Percentiles rank a stretch among this genome's conserved stretches.
These are phyloP conservation scores for Dolomedes plantarius DNA, from an alignment of 2,888 invertebrate species.

Conservation along the genomic window DNA sequence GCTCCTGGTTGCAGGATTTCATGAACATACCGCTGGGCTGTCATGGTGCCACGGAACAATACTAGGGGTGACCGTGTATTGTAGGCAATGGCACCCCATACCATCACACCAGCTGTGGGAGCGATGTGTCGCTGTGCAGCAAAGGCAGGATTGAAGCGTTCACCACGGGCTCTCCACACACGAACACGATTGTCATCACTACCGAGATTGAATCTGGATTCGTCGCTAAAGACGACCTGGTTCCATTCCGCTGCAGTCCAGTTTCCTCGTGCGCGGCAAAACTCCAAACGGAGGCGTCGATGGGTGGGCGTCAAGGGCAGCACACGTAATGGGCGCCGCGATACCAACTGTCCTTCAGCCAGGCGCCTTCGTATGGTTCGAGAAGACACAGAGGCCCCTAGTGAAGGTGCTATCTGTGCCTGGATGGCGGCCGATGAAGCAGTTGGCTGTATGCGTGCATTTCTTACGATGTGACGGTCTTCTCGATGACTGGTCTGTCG, in stretches of 20 bases:
- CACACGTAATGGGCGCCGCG: not conserved
- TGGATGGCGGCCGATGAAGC: conserved; percentile 2
- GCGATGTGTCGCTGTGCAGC: not conserved
- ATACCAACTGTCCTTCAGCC: conserved; percentile 16
- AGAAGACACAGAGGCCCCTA: not conserved
- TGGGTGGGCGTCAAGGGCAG: not conserved
- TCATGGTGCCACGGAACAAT: conserved; percentile 2
- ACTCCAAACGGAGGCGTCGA: not conserved
- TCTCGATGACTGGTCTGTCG: not conserved
- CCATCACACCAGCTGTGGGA: not conserved
- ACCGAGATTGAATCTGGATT: conserved; percentile 9
- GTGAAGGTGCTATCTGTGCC: too few relatives aligned
- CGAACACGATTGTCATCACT: not conserved
- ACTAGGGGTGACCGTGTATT: not conserved
- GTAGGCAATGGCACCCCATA: not conserved
- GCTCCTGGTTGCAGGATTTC: not conserved
- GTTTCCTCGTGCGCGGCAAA: not conserved
- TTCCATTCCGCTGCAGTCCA: not conserved
- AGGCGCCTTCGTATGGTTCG: not conserved
- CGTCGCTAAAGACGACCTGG: not conserved
- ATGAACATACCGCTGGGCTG: not conserved
- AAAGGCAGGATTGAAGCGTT: not conserved
- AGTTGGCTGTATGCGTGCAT: too few relatives aligned
- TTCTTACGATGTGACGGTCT: not conserved
- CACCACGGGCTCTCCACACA: not conserved